phyloP scores from a whole-genome alignment of 2,113 vertebrate genomes.

The Mormyrus lacerda region DNA sequence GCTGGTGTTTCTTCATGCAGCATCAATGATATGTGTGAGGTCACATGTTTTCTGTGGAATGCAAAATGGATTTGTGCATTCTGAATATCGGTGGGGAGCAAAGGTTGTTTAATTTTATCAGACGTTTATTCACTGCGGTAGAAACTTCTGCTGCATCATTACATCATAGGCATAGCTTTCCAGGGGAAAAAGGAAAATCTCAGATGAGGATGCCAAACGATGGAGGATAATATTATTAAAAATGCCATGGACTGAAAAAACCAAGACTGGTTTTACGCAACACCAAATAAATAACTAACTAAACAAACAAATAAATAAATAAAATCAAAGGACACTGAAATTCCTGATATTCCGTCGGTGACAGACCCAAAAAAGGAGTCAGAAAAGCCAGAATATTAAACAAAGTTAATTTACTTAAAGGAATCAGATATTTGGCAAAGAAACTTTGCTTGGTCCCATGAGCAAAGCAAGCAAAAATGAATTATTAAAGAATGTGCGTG shows the following conservation, averaged over 20 bases:
- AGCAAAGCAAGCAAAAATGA: constrained; percentile 1
- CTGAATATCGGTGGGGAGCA: neutral
- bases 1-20: neutral
- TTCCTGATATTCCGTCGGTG: neutral
- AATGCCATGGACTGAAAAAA: neutral
- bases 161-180: neutral
- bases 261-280: neutral
- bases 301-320: neutral
- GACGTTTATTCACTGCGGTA: neutral
- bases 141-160: neutral
- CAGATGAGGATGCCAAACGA: neutral
- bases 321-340: neutral
- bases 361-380: neutral
- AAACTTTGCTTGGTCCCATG: constrained; percentile 4
- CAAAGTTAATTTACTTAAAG: neutral
- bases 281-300: neutral
- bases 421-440: neutral
- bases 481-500: constrained; percentile 6
- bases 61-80: neutral
- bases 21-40: neutral
- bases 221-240: neutral
- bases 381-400: neutral
- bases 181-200: neutral
- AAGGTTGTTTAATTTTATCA: neutral
- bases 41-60: neutral